A percentile compares a stretch with the other conserved stretches of the same genome.
Evolutionary conservation across 2,888 invertebrate species (phyloP).

Genomic region (Drosophila monieri): DNA sequence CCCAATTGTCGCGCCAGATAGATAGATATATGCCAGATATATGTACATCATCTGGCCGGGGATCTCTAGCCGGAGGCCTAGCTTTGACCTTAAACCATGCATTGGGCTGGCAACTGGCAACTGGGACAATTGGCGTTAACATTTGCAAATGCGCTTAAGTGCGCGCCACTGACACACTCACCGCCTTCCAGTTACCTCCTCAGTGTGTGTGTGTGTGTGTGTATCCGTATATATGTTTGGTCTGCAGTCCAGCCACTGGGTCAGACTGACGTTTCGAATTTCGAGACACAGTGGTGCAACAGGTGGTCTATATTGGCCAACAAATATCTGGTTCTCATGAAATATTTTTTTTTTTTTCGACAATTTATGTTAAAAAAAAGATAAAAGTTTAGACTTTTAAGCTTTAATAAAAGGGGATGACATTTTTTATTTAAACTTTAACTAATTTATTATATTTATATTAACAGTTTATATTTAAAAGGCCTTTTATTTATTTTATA

Average conservation of each 20-base stretch:
- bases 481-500: neutral
- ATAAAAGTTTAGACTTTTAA: neutral
- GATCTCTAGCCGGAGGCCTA: slow-evolving; percentile 41
- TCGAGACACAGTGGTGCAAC: slow-evolving; percentile 43
- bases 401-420: no score
- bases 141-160: slow-evolving; percentile 79
- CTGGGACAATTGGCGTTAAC: slow-evolving; percentile 67
- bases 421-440: no score
- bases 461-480: neutral
- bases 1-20: slow-evolving; percentile 61
- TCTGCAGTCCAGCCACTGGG: slow-evolving; percentile 10
- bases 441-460: neutral
- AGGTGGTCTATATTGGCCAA: neutral
- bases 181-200: neutral
- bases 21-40: slow-evolving; percentile 16
- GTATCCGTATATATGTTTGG: slow-evolving; percentile 8
- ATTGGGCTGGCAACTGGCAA: slow-evolving; percentile 26
- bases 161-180: slow-evolving; percentile 78
- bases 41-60: slow-evolving; percentile 2
- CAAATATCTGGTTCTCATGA: neutral
- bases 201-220: neutral
- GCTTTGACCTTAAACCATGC: slow-evolving; percentile 82
- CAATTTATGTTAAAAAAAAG: no score
- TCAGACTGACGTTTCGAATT: slow-evolving; percentile 25
- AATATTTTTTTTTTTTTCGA: no score